Evolutionary conservation across 2,113 vertebrate species (phyloP).

Genomic region (Halcyon malimbica): DNA sequence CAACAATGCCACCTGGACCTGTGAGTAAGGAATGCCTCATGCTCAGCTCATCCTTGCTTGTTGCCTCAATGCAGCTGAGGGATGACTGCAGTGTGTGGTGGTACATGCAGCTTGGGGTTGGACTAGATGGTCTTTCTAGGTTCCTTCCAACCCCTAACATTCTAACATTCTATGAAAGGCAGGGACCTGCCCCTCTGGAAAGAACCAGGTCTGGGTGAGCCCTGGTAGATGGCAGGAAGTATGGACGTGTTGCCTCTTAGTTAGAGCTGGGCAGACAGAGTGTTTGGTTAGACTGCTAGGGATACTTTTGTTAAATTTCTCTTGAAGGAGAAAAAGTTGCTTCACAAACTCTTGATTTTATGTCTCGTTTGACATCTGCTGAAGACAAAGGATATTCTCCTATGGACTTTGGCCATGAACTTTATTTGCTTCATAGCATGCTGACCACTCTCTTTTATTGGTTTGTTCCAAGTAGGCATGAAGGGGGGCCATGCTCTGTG

Average conservation of each 20-base stretch:
- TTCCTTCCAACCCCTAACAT: too few relatives aligned
- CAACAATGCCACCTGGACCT: not conserved
- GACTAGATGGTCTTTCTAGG: too few relatives aligned
- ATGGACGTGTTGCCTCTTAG: accelerated
- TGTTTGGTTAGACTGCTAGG: not conserved
- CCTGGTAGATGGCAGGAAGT: accelerated
- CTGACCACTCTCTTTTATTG: not conserved
- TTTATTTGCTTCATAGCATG: accelerated
- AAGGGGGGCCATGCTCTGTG: not conserved
- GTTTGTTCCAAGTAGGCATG: not conserved
- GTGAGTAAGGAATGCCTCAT: not conserved
- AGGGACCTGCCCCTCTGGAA: not conserved
- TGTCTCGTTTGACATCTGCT: not conserved
- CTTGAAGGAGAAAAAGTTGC: not conserved
- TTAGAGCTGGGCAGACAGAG: not conserved
- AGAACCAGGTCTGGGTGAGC: accelerated
- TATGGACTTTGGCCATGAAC: not conserved
- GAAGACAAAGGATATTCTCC: not conserved
- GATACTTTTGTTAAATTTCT: not conserved
- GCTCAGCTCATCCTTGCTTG: not conserved
- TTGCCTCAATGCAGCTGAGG: not conserved
- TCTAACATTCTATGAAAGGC: not conserved
- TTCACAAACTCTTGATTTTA: not conserved
- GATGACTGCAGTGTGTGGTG: not conserved
- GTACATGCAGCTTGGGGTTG: not conserved